Base-by-base conservation (phyloP, 30 jellyfish, hydroid and myxozoan species). In the Sanderia malayensis region DNA sequence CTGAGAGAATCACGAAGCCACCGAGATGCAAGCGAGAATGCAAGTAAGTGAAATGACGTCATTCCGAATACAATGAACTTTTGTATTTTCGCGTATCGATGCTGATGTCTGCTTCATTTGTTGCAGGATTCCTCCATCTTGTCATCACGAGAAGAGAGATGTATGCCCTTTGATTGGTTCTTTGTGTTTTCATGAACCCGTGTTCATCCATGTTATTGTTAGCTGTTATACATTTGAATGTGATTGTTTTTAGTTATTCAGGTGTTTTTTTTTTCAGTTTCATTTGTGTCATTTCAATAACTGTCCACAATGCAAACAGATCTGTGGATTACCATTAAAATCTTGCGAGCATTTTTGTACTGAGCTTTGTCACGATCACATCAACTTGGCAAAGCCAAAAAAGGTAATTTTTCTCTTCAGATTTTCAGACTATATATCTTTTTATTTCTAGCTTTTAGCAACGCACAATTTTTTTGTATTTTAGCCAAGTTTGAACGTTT, bases 21-120 rank as follows among this genome's bases (percentile, higher is more conserved):
- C 98, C 98, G 8, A 78, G 64, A 69, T 91, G 98, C 72, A 84
- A 67, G 61, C 76, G 68, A 46, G 79, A 60, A 4, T 91, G 98
- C 98, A 62, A 47, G 98, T 91, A 52, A 32, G 87, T 45, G 22
- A 66, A 17, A 26, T 4, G 26, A 53, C 10, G 22, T 19, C 8
- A 15, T n/a, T 25, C n/a, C n/a, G n/a, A n/a, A n/a, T 31, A 69
- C 10, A 8, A 69, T 71, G 6, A 71, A n/a, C 32, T 23, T 10
- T 4, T 44, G 4, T 24, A 46, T 32, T 67, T 22, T 55, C 10
- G 18, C 18, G 8, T 55, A 4, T 20, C 67, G 67, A 8, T 55
- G 7, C 9, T 55, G 10, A 55, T 55, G 31, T 19, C 8, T 55
- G 67, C 18, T 4, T 55, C 67, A 24, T 0, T 4, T 19, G 45